Evolutionary conservation across 2,888 invertebrate species (phyloP).

Genomic region (Galerucella pusilla): DNA sequence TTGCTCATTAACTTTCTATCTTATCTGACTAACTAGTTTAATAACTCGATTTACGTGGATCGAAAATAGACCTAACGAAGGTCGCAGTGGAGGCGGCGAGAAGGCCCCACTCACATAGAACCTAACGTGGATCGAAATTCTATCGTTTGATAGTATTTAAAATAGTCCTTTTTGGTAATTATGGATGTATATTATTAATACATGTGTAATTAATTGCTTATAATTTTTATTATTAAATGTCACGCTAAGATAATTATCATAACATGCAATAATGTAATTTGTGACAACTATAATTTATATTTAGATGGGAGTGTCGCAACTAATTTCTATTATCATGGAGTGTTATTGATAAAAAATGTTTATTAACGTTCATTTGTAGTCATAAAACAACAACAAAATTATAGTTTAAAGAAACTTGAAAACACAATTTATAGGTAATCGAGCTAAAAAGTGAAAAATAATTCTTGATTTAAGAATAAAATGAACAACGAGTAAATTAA

Average conservation of each 20-base stretch:
- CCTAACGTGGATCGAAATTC: background rate
- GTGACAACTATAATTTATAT: conserved; percentile 7
- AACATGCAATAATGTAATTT: conserved; percentile 13
- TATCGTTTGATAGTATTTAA: background rate
- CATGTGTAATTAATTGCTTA: conserved; percentile 2
- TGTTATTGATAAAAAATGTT: background rate
- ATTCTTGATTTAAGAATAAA: too few species aligned
- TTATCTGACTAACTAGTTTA: background rate
- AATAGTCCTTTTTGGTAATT: background rate
- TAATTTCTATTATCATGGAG: background rate
- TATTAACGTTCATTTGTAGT: too few species aligned
- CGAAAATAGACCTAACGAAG: too few species aligned
- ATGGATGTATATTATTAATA: background rate
- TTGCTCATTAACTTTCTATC: background rate
- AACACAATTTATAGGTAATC: too few species aligned
- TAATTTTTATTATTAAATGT: conserved; percentile 13
- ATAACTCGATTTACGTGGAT: background rate
- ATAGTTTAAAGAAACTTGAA: too few species aligned
- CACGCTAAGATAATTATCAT: background rate
- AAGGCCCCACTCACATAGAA: too few species aligned
- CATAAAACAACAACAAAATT: too few species aligned
- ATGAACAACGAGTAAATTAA: too few species aligned
- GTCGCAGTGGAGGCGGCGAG: too few species aligned
- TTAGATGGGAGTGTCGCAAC: background rate
- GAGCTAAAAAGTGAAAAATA: too few species aligned